Conservation (phyloP, 2,797 vertebrate genomes). For the Varecia variegata region DNA sequence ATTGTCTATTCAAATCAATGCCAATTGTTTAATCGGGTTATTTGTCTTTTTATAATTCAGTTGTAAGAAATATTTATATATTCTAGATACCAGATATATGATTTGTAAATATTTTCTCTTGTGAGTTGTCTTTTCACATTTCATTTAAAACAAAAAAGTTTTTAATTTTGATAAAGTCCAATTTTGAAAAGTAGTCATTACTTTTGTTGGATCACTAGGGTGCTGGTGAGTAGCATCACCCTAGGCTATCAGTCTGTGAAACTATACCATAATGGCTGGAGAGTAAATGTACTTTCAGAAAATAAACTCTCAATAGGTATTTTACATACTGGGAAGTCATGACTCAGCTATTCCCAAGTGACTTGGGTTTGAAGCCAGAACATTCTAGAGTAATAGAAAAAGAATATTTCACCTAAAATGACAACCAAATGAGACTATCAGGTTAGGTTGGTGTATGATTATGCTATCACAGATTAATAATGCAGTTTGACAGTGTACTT, state of each 20-base stretch:
- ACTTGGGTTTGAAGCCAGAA: constrained; percentile 10
- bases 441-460: not conserved
- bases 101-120: not conserved
- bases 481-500: not conserved
- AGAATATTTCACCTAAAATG: constrained; percentile 28
- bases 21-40: not conserved
- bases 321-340: constrained; percentile 24
- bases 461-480: constrained; percentile 20
- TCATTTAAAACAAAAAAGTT: not conserved
- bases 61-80: not conserved
- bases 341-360: constrained; percentile 35
- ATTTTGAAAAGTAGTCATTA: not conserved
- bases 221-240: not conserved
- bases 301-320: constrained; percentile 11
- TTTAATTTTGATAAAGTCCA: not conserved
- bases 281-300: constrained; percentile 46
- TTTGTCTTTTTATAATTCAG: not conserved
- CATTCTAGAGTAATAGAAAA: constrained; percentile 1
- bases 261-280: not conserved
- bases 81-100: not conserved
- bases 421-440: not conserved
- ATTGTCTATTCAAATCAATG: not conserved
- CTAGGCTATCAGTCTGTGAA: constrained; percentile 19
- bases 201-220: constrained; percentile 19
- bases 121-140: not conserved